Base-by-base conservation (phyloP, 1,140 invertebrate genomes). In the Leptopilina boulardi region DNA sequence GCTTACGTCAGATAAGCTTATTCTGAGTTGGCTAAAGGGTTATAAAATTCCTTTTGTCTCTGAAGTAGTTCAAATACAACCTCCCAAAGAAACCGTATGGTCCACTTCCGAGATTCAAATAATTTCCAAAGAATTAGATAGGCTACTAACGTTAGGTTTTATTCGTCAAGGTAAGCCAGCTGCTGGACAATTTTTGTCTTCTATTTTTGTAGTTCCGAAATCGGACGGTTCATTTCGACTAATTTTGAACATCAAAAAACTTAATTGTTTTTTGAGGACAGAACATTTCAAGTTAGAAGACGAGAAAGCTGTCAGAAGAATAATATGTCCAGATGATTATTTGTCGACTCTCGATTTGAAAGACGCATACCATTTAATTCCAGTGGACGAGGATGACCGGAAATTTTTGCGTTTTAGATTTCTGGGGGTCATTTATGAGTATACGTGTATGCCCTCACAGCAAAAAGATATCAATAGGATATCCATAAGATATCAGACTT, bases 371-470 rank as follows among this genome's bases (percentile, higher is more conserved):
- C 54, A 66, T 84, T 19, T 78, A 54, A 47, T 83, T 21, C 44
- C 80, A 26, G 77, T 85, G 47, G 26, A 73, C 34, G 15, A 47
- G 15, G 18, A 51, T n/a, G 34, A 77, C 70, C 80, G 76, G 74
- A 87, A 87, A 80, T 87, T 70, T 77, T 74, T 89, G 10, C 47
- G 82, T 42, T 87, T 87, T 73, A 56, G 13, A 10, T 88, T 85
- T 71, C 38, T 80, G 13, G 70, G 72, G 1, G 15, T 2, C 9
- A 26, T 73, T 5, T 81, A 71, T 30, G 75, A 79, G 44, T 81
- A 75, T 23, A 75, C 76, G 1, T 70, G 18, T 15, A 15, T 87
- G 13, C 30, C 30, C 30, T 34, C 30, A 34, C 2, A 34, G 6
- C 30, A 34, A 34, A 34, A 34, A 34, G 30, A 34, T 34, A 34